Conservation (phyloP, 2,113 vertebrate genomes). For the Rhinolophus sinicus region DNA sequence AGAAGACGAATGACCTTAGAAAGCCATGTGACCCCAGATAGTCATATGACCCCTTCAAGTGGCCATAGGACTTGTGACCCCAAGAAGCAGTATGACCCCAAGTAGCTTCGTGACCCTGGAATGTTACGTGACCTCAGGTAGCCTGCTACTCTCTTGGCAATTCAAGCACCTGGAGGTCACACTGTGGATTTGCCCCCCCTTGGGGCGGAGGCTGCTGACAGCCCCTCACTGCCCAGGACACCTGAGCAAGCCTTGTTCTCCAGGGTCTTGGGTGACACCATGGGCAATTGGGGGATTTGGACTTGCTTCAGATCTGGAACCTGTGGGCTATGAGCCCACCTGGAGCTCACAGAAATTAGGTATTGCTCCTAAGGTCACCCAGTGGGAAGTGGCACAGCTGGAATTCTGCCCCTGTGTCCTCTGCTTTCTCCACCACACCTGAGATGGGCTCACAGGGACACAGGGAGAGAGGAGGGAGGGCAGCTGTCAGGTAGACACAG, state of each 20-base stretch:
- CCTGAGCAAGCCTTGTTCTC: not conserved
- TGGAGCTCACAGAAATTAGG: not conserved
- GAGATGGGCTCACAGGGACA: not conserved
- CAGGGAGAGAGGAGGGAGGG: not conserved
- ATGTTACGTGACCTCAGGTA: not conserved
- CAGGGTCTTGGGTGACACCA: not conserved
- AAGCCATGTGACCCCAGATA: not conserved
- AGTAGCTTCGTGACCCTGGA: not conserved
- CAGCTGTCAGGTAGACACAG: not conserved
- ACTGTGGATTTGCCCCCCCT: accelerated
- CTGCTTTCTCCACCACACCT: not conserved
- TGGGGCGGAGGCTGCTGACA: not conserved
- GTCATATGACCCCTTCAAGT: not conserved
- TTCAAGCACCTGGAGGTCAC: not conserved
- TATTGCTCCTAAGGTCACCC: not conserved
- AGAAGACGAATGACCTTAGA: not conserved
- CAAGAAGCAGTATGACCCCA: not conserved
- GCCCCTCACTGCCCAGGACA: not conserved
- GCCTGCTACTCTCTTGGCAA: not conserved
- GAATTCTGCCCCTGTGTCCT: accelerated
- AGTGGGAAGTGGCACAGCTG: not conserved
- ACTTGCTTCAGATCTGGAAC: not conserved
- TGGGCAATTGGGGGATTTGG: not conserved
- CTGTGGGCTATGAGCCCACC: not conserved
- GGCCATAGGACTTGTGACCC: not conserved